These are phyloP conservation scores for Molorchus minor DNA, from an alignment of 2,888 invertebrate genomes.

Conservation along the genomic window DNA sequence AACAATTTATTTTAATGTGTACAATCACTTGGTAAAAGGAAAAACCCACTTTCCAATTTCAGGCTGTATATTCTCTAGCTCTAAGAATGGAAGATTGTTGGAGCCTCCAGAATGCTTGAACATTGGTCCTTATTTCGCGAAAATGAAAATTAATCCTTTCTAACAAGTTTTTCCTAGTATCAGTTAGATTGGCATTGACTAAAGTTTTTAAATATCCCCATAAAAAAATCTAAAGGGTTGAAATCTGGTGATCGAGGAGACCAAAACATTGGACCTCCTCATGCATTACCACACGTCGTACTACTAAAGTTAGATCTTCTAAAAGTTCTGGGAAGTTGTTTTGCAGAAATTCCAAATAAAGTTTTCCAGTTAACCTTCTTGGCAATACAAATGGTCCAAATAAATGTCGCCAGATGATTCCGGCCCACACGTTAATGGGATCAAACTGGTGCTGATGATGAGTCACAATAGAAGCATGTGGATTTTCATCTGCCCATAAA, in stretches of 20 bases:
- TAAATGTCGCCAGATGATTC: not conserved
- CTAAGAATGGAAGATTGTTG: too few species aligned
- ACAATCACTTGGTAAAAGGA: too few species aligned
- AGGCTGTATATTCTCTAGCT: too few species aligned
- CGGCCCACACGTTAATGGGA: not conserved
- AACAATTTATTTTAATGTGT: too few species aligned
- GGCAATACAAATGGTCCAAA: not conserved
- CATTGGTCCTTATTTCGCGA: not conserved
- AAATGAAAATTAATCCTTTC: not conserved
- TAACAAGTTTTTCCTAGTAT: not conserved
- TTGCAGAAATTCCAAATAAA: not conserved
- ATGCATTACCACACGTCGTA: too few species aligned
- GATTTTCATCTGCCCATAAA: not conserved
- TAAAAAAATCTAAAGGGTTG: not conserved
- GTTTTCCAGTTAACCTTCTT: not conserved
- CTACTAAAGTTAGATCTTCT: not conserved
- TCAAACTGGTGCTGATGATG: not conserved
- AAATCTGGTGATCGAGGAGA: too few species aligned
- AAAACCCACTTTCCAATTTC: too few species aligned
- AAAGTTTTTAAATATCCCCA: not conserved
- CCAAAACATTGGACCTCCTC: too few species aligned
- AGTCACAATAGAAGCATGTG: not conserved
- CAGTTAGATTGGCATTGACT: not conserved
- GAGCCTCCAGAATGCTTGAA: too few species aligned
- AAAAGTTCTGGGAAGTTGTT: slow-evolving; percentile 1